Base-by-base conservation (phyloP, 2,888 invertebrate genomes). In the Spodoptera littoralis region DNA sequence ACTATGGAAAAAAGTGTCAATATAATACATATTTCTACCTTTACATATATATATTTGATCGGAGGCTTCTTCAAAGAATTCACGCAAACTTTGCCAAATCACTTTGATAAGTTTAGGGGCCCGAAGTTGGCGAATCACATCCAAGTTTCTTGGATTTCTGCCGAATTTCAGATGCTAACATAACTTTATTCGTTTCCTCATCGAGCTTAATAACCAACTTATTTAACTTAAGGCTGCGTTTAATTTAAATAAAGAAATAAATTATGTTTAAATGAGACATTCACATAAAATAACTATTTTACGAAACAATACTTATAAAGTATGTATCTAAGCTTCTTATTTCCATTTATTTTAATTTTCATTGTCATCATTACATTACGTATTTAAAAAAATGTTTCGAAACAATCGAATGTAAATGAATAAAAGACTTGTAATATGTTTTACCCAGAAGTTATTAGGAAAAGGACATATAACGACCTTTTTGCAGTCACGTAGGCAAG, bases 71-170 rank as follows among this genome's bases (percentile, higher is more conserved):
- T 84, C 83, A 87, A 88, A 87, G 87, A 90, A 88, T 87, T 86
- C 81, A 79, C 84, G 81, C 81, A 76, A 87, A 90, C 86, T 92
- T 90, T 90, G 88, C 92, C 92, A 92, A 92, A 93, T 93, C 92
- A 89, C 90, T 92, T 90, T 85, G 87, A 87, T 85, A 91, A 90
- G 86, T 92, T 89, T 84, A 85, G 83, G 83, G 72, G 81, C 82
- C 76, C 76, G 76, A 41, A 88, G 82, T 88, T 84, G 86, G 84
- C 82, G 80, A 88, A 89, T 89, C 87, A 86, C 84, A 84, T 82
- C 81, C 72, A 92, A 92, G 84, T 93, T 92, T 88, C 83, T 89
- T 92, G 92, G 92, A 90, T 80, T 84, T 78, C 69, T 87, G 92
- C 92, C 92, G 90, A 90, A 88, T 88, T 88, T 84, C 83, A 80